Evolutionary conservation across 2,888 invertebrate species (phyloP), one percentile per base, ranked within the genome.

Genomic region (Euphydryas editha): DNA sequence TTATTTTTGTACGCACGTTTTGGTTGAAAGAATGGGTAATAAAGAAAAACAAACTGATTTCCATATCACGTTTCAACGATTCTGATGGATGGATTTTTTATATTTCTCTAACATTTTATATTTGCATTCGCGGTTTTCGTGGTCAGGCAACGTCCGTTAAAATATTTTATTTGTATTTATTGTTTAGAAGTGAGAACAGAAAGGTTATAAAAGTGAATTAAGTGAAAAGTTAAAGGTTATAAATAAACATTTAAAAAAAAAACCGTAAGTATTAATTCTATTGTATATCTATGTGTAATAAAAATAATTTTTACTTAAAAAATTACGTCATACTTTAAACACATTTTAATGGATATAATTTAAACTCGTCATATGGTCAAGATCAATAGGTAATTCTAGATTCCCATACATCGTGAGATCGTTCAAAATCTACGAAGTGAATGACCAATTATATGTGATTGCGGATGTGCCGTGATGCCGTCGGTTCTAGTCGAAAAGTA

Each of bases 401-500:
- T 54, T 69, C 51, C 59, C 67, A 58, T 68, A 68, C 62, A 68
- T 62, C 68, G 68, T 71, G 72, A 78, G 84, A 85, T 72, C 76
- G 75, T 74, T 72, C 75, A 69, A 73, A 76, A 76, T 77, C 75
- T 75, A 76, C 69, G 75, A 78, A 80, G 82, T 81, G 79, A 84
- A 81, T 81, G 82, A 84, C 84, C 86, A 87, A 87, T 87, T 87
- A 78, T 71, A 75, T 75, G 74, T 75, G 73, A 80, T 79, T 79
- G 81, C 87, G 86, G 86, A 87, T 84, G 85, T 81, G 76, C 72
- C 76, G 78, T 79, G 30, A 30, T 30, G 30, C 46, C 76, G 78
- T 79, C 78, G 78, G 80, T 79, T 79, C 81, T 81, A 78, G 79
- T 83, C 82, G 76, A 83, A 84, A 84, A 79, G 84, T 86, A 86